A percentile compares a stretch with the other conserved stretches of the same genome.
phyloP scores from a whole-genome alignment of 2,113 vertebrate genomes.

The Cyphomyrus plagiostoma region DNA sequence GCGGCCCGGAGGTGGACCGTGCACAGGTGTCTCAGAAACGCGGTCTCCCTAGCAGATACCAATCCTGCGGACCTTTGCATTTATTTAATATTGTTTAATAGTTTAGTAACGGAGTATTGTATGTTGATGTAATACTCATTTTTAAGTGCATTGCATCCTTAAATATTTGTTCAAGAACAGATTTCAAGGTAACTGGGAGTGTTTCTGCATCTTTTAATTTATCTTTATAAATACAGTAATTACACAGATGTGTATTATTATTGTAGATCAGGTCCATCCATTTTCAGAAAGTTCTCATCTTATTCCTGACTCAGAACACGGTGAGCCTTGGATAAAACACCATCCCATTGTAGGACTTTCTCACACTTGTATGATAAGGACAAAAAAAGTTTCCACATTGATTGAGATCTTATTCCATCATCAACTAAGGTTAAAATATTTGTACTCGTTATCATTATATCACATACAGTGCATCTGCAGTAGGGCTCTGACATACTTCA shows the following conservation, averaged over 20 bases:
- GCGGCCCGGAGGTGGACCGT: background rate
- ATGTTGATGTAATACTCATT: background rate
- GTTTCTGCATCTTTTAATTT: background rate
- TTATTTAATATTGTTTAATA: background rate
- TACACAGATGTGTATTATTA: background rate
- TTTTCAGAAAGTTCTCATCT: background rate
- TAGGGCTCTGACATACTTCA: constrained; percentile 7
- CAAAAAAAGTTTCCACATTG: background rate
- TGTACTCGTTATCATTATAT: background rate
- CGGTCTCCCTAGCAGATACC: background rate
- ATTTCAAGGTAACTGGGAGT: background rate
- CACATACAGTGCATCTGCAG: background rate
- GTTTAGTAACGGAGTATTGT: background rate
- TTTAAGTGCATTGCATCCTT: background rate
- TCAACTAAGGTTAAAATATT: background rate
- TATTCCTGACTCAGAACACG: background rate
- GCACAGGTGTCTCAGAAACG: background rate
- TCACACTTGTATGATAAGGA: background rate
- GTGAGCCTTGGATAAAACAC: background rate
- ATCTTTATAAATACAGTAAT: background rate
- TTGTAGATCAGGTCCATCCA: background rate
- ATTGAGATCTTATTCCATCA: background rate
- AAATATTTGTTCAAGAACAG: background rate
- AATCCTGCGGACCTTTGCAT: background rate
- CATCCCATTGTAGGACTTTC: background rate